Percentiles rank a stretch among this genome's conserved stretches.
Conservation (phyloP, 2,113 vertebrate genomes). For the Oryzias melastigma region DNA sequence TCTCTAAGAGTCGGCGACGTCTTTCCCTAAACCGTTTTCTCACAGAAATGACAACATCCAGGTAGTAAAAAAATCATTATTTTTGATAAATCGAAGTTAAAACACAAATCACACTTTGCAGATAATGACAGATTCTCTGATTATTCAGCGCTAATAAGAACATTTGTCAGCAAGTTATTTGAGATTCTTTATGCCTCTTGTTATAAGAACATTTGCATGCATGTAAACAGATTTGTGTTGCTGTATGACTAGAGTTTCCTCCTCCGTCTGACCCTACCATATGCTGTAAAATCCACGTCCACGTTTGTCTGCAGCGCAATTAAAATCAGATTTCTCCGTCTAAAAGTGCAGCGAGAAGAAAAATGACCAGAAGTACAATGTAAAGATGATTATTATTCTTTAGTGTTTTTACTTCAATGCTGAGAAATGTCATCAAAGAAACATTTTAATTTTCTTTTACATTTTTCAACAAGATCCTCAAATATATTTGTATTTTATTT, state of each 20-base stretch:
- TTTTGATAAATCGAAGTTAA: conserved; percentile 67
- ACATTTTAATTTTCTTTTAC: too few relatives aligned
- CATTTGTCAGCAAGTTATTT: conserved; percentile 65
- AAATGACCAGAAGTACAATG: conserved; percentile 34
- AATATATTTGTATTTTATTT: too few relatives aligned
- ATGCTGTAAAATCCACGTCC: conserved; percentile 65
- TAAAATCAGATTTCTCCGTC: conserved; percentile 43
- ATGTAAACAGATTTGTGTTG: conserved; percentile 59
- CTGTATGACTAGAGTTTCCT: conserved; percentile 57
- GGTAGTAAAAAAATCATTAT: not conserved
- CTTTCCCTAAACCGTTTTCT: not conserved
- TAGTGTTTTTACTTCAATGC: not conserved
- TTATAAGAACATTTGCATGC: conserved; percentile 67
- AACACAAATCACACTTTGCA: conserved; percentile 54
- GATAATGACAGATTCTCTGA: conserved; percentile 70
- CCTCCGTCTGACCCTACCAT: conserved; percentile 65
- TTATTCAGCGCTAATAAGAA: conserved; percentile 69
- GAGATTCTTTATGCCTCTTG: conserved; percentile 65
- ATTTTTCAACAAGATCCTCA: too few relatives aligned
- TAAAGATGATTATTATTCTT: conserved; percentile 28
- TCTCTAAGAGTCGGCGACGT: too few relatives aligned
- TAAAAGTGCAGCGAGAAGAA: conserved; percentile 39
- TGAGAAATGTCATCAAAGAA: not conserved
- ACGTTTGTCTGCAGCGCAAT: conserved; percentile 53
- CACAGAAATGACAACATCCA: not conserved